These are phyloP conservation scores for Troilus luridus DNA, from an alignment of 2,888 invertebrate genomes.

Conservation along the genomic window DNA sequence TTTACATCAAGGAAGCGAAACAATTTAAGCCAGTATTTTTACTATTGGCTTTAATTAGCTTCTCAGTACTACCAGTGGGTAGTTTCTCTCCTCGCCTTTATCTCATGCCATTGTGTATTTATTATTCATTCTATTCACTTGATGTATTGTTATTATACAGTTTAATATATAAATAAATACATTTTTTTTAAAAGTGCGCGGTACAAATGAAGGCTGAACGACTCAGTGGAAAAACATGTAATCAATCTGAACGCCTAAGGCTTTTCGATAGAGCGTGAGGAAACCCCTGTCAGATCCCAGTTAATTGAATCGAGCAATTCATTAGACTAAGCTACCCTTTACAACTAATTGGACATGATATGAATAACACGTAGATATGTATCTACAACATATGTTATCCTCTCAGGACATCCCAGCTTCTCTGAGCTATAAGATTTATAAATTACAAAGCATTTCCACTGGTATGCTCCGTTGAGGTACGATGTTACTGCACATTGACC, in stretches of 20 bases:
- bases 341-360: neutral
- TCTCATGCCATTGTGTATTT: too few relatives aligned
- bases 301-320: conserved; percentile 1
- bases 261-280: neutral
- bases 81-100: too few relatives aligned
- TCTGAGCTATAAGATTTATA: neutral
- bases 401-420: neutral
- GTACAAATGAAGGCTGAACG: too few relatives aligned
- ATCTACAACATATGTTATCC: neutral
- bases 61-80: too few relatives aligned
- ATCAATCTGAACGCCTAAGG: neutral
- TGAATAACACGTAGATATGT: neutral
- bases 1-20: too few relatives aligned
- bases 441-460: neutral
- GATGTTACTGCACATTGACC: neutral
- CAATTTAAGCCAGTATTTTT: too few relatives aligned
- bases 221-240: neutral
- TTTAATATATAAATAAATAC: too few relatives aligned
- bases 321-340: neutral
- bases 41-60: too few relatives aligned
- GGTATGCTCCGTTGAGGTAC: neutral
- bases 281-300: neutral
- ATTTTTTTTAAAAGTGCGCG: too few relatives aligned
- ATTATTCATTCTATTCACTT: too few relatives aligned
- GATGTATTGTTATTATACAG: too few relatives aligned